Conservation (phyloP, 2,797 vertebrate genomes). For the Gymnodraco acuticeps region DNA sequence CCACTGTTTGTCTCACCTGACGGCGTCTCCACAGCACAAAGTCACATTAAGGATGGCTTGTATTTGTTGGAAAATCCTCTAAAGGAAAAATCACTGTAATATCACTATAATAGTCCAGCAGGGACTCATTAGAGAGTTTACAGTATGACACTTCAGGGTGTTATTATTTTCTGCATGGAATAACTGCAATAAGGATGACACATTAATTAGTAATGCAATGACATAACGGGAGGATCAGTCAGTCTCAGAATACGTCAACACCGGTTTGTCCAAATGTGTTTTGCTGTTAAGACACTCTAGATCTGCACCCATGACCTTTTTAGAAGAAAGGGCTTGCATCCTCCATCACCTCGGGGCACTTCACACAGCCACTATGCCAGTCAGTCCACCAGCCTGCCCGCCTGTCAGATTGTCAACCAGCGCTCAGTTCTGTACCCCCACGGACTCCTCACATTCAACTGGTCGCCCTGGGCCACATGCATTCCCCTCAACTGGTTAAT, state of each 20-base stretch:
- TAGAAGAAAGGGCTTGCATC: slow-evolving; percentile 47
- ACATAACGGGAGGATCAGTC: slow-evolving; percentile 33
- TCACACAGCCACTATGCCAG: slow-evolving; percentile 43
- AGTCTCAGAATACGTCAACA: slow-evolving; percentile 50
- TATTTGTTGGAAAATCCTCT: slow-evolving; percentile 23
- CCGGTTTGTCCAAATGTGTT: slow-evolving; percentile 44
- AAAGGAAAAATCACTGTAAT: slow-evolving; percentile 6
- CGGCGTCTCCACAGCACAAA: slow-evolving; percentile 51
- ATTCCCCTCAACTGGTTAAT: slow-evolving; percentile 59
- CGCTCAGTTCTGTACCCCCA: slow-evolving; percentile 23
- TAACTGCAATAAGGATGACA: slow-evolving; percentile 1
- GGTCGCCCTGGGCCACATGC: slow-evolving; percentile 44
- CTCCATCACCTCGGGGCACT: slow-evolving; percentile 19
- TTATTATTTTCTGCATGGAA: slow-evolving; percentile 11
- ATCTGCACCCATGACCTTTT: slow-evolving; percentile 61
- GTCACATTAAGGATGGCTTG: slow-evolving; percentile 53
- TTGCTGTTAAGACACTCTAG: slow-evolving; percentile 48
- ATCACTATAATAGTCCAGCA: not conserved
- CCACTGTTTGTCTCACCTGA: slow-evolving; percentile 60
- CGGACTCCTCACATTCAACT: slow-evolving; percentile 45
- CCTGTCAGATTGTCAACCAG: slow-evolving; percentile 45
- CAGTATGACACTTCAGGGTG: slow-evolving; percentile 8
- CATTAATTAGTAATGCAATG: slow-evolving; percentile 13
- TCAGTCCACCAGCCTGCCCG: slow-evolving; percentile 45
- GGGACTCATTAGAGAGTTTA: slow-evolving; percentile 24